phyloP scores from a whole-genome alignment of 2,888 invertebrate genomes.

The Cosmia pyralina region DNA sequence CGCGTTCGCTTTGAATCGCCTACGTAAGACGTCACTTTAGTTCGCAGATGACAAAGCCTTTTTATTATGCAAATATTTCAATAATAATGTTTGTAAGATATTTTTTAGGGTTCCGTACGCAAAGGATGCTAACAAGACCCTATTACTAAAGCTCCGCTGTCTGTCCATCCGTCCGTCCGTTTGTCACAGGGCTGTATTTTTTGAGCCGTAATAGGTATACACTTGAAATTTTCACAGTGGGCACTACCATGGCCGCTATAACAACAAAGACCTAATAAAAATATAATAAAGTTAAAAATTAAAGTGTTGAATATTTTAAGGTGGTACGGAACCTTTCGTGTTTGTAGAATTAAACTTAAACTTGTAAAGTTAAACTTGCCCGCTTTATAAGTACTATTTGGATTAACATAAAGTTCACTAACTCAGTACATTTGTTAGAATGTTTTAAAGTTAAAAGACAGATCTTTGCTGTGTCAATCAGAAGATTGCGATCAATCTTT shows the following conservation, averaged over 20 bases:
- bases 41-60: not conserved
- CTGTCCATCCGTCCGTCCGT: too few relatives aligned
- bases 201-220: not conserved
- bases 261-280: not conserved
- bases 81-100: not conserved
- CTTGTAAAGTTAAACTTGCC: not conserved
- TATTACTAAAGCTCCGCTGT: too few relatives aligned
- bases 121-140: not conserved
- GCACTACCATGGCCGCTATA: not conserved
- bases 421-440: not conserved
- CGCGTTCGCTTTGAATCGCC: too few relatives aligned
- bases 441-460: conserved; percentile 2
- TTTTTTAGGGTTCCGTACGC: not conserved
- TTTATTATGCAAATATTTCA: not conserved
- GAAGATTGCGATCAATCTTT: conserved; percentile 14
- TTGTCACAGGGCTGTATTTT: not conserved
- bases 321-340: not conserved
- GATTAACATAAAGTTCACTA: not conserved
- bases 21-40: not conserved
- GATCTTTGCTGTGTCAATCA: conserved; percentile 10
- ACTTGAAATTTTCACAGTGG: too few relatives aligned
- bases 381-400: not conserved
- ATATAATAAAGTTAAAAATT: not conserved
- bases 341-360: too few relatives aligned
- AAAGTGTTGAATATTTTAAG: not conserved